Evolutionary conservation across 92 coral and sea anemone genomes (phyloP).

Genomic region (Porites rus): DNA sequence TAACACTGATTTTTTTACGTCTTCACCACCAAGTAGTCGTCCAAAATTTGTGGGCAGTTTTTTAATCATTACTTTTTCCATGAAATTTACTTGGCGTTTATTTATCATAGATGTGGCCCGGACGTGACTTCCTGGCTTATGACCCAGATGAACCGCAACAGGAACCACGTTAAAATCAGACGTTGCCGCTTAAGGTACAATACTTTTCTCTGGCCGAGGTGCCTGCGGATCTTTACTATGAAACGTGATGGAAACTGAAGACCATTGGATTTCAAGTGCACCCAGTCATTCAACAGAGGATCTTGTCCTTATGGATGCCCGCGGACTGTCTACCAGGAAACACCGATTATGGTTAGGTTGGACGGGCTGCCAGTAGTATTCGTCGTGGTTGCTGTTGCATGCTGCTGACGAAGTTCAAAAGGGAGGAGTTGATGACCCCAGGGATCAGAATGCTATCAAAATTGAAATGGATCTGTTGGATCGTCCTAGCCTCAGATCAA

Average conservation of each 20-base stretch:
- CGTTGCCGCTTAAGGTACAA: conserved; percentile 24
- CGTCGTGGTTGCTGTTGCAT: conserved; percentile 44
- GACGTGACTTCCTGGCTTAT: conserved; percentile 4
- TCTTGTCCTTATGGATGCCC: conserved; percentile 19
- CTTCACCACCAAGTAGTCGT: no score
- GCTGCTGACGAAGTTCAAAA: conserved; percentile 55
- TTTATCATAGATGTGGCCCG: not conserved
- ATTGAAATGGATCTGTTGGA: conserved; percentile 62
- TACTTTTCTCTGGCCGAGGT: conserved; percentile 6
- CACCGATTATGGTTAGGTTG: conserved; percentile 53
- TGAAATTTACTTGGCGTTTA: not conserved
- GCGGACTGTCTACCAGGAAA: conserved; percentile 56
- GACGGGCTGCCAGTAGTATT: conserved; percentile 40
- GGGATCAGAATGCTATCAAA: conserved; percentile 55
- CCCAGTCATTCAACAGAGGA: conserved; percentile 23
- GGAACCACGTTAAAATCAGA: conserved; percentile 23
- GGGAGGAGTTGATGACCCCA: conserved; percentile 61
- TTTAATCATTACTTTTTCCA: no score
- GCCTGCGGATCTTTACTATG: conserved; percentile 25
- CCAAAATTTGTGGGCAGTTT: no score
- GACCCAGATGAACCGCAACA: conserved; percentile 32
- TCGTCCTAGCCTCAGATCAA: not conserved
- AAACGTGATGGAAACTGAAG: conserved; percentile 38
- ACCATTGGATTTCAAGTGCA: conserved; percentile 51
- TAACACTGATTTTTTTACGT: no score